Percentiles rank a stretch among this genome's conserved stretches.
phyloP scores from a whole-genome alignment of 2,888 invertebrate species.

The Entomobrya multifasciata region DNA sequence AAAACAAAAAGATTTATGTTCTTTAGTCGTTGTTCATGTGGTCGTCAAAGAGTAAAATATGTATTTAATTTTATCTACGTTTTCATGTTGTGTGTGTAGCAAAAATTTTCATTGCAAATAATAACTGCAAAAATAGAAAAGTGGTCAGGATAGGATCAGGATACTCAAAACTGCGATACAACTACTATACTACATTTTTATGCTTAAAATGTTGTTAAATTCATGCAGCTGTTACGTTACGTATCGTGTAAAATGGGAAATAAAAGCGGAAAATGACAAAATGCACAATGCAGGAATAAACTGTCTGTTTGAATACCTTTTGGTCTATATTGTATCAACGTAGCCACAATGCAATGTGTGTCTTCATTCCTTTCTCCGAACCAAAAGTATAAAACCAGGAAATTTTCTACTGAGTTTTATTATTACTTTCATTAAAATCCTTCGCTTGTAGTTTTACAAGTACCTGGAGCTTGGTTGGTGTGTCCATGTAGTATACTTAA shows the following conservation, averaged over 20 bases:
- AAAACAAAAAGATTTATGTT: background rate
- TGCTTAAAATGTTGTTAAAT: too few species aligned
- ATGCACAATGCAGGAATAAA: background rate
- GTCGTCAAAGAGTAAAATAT: background rate
- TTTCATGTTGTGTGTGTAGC: background rate
- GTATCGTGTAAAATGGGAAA: too few species aligned
- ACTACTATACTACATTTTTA: too few species aligned
- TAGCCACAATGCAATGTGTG: background rate
- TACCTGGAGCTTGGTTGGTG: background rate
- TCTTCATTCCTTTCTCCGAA: background rate
- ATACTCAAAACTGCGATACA: too few species aligned
- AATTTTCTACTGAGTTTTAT: conserved; percentile 56
- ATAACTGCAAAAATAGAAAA: too few species aligned
- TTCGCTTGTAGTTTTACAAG: background rate
- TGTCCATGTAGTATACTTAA: too few species aligned
- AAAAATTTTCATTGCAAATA: too few species aligned
- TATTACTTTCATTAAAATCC: conserved; percentile 68
- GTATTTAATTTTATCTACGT: background rate
- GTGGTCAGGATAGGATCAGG: too few species aligned
- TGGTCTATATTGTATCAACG: background rate
- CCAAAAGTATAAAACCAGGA: background rate
- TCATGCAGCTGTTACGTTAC: too few species aligned
- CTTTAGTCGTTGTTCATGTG: background rate
- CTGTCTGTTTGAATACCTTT: background rate
- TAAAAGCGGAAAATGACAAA: background rate